Base-by-base conservation (phyloP, 2,888 invertebrate genomes). In the Plusia festucae region DNA sequence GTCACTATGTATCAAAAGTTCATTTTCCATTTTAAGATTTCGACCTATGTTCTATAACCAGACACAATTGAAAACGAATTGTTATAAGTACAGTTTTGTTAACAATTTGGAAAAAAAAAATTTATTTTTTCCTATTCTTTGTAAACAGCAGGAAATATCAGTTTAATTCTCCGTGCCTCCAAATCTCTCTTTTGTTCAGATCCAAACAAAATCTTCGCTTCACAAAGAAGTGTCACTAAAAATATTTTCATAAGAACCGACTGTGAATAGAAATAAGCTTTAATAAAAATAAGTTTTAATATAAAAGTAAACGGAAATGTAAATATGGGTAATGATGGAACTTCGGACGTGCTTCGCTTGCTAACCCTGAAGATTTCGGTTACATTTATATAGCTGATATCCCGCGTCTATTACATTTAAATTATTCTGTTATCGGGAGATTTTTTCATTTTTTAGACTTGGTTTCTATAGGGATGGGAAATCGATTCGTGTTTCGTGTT, bases 221-320 rank as follows among this genome's bases (percentile, higher is more conserved):
- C 18, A 18, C 53, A 30, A 54, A 54, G 58, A 64, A 49, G 18
- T 59, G 60, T 68, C 65, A 66, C n/a, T 54, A 62, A 65, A 70
- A 62, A 64, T 49, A 65, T 53, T 22, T 64, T 64, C 63, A 65
- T 59, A 60, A 70, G 67, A 66, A 34, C 54, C 55, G 34, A 52
- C 24, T 22, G 60, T 75, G 80, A 77, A 80, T 78, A 78, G 67
- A 80, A 62, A 78, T 68, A 80, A 70, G 73, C 68, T 78, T 78
- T 68, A 76, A 69, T 80, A 73, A 78, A 73, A 78, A 80, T 79
- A 79, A 66, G 78, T 80, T 80, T 80, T 79, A 80, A 79, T 79
- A 79, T 76, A 79, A 78, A 46, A 74, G 69, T 70, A 78, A 79
- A 78, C 70, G 68, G 20, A 60, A 65, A 73, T 73, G 70, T 65